Percentiles rank a stretch among this genome's conserved stretches.
Evolutionary conservation across 1,140 invertebrate genomes (phyloP).

Genomic region (Temnothorax nylanderi): DNA sequence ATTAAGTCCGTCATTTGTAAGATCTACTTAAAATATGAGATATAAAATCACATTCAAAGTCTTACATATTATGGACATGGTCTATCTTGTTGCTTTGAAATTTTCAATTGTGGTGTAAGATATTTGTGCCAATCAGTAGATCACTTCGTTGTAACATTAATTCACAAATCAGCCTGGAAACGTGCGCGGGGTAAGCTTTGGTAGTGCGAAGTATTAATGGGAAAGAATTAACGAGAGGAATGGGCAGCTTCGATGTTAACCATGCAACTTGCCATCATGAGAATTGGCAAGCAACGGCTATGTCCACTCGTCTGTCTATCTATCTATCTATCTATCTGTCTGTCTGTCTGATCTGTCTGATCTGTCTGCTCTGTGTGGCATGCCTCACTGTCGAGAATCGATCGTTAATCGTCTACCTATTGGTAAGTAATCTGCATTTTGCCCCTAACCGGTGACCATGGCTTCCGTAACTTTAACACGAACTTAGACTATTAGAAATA

Average conservation of each 20-base stretch:
- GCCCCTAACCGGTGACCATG: constrained; percentile 54
- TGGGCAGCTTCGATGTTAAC: constrained; percentile 33
- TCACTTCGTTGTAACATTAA: constrained; percentile 8
- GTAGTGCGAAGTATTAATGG: neutral
- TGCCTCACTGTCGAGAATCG: constrained; percentile 65
- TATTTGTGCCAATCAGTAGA: neutral
- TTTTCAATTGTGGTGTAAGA: neutral
- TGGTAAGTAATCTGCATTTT: constrained; percentile 72
- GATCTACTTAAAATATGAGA: neutral
- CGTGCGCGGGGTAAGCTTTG: constrained; percentile 33
- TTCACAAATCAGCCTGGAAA: neutral
- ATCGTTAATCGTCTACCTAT: constrained; percentile 65
- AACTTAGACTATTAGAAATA: constrained; percentile 63
- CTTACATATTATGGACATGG: neutral
- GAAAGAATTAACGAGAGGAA: neutral
- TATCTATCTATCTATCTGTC: constrained; percentile 4
- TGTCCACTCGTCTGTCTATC: constrained; percentile 23
- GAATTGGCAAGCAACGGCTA: constrained; percentile 21
- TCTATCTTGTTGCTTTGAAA: neutral
- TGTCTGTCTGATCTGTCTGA: constrained; percentile 19
- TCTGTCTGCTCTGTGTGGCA: constrained; percentile 64
- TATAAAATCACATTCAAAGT: neutral
- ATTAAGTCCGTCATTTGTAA: neutral
- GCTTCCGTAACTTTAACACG: constrained; percentile 69
- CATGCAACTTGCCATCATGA: constrained; percentile 46